A percentile compares a stretch with the other conserved stretches of the same genome.
Conservation (phyloP, 2,797 vertebrate species). For the Euthynnus affinis region DNA sequence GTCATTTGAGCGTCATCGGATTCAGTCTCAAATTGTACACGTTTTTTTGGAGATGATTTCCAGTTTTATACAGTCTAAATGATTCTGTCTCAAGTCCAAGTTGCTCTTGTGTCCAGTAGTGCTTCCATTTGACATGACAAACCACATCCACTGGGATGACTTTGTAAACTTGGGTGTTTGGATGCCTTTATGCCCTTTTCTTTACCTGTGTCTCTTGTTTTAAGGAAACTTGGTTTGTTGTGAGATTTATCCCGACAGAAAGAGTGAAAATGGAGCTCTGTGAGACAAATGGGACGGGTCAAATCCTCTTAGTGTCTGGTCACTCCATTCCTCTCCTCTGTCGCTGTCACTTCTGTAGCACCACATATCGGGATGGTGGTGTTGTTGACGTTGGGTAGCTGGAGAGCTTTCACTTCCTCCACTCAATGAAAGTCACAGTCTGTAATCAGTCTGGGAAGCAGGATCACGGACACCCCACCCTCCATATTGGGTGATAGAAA, state of each 20-base stretch:
- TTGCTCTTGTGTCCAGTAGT: background rate
- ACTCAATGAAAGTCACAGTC: slow-evolving; percentile 56
- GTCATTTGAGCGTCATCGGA: background rate
- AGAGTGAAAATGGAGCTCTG: slow-evolving; percentile 55
- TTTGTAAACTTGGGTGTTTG: background rate
- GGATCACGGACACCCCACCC: slow-evolving; percentile 48
- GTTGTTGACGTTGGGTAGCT: slow-evolving; percentile 49
- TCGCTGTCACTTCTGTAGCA: slow-evolving; percentile 41
- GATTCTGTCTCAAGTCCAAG: background rate
- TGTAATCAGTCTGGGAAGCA: slow-evolving; percentile 56
- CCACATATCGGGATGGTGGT: slow-evolving; percentile 36
- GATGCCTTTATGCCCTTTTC: background rate
- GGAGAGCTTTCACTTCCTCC: slow-evolving; percentile 62
- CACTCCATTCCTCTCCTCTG: slow-evolving; percentile 43
- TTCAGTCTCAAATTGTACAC: background rate
- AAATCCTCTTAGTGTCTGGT: slow-evolving; percentile 70
- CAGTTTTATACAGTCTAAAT: slow-evolving; percentile 24
- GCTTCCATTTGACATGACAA: background rate
- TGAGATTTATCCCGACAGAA: slow-evolving; percentile 49
- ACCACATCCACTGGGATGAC: background rate
- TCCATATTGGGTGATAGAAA: slow-evolving; percentile 55
- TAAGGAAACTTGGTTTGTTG: slow-evolving; percentile 16
- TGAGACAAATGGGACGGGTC: slow-evolving; percentile 54
- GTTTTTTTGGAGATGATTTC: slow-evolving; percentile 5
- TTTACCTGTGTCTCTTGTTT: background rate